phyloP scores from a whole-genome alignment of 92 coral and sea anemone species.

The Pocillopora meandrina region DNA sequence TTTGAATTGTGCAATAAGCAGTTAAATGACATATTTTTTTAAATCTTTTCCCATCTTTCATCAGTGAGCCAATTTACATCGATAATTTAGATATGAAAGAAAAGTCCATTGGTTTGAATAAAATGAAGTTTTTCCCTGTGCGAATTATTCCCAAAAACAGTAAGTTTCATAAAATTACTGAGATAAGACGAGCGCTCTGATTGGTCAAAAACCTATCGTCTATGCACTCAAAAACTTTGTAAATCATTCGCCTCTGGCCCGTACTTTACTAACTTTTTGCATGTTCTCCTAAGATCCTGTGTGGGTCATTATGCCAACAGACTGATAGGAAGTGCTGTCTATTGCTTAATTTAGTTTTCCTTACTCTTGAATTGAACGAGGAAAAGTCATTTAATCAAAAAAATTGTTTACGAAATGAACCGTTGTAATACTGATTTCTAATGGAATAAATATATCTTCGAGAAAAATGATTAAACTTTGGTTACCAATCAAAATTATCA shows the following conservation, averaged over 20 bases:
- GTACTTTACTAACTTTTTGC: too few species aligned
- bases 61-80: background rate
- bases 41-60: background rate
- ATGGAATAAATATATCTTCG: background rate
- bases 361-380: background rate
- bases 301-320: too few species aligned
- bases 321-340: too few species aligned
- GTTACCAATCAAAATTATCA: background rate
- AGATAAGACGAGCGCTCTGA: too few species aligned
- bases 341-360: background rate
- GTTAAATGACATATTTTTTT: too few species aligned
- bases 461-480: constrained; percentile 17
- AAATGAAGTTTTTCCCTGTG: background rate
- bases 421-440: background rate
- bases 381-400: background rate
- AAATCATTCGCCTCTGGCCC: too few species aligned
- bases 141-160: too few species aligned
- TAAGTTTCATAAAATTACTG: too few species aligned
- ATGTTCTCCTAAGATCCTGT: too few species aligned
- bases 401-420: background rate
- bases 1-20: too few species aligned
- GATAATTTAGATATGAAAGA: background rate
- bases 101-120: background rate
- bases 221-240: too few species aligned
- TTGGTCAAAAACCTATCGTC: too few species aligned